phyloP scores from a whole-genome alignment of 2,888 invertebrate genomes.

The Polymixis flavicincta region DNA sequence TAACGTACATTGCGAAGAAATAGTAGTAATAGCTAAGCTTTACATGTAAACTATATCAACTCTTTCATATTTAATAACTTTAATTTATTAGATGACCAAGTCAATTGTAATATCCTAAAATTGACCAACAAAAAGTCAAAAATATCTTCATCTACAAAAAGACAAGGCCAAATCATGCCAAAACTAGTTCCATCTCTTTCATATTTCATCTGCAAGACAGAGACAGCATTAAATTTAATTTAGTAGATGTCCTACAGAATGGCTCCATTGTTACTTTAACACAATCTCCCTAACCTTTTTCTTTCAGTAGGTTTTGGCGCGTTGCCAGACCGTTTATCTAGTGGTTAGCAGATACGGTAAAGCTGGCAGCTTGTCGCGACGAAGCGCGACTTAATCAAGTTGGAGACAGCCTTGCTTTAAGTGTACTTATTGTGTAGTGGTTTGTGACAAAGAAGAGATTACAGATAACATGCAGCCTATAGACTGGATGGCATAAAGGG shows the following conservation, averaged over 20 bases:
- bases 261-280: constrained; percentile 2
- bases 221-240: neutral
- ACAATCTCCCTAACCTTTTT: constrained; percentile 16
- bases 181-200: neutral
- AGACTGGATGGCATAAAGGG: neutral
- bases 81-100: neutral
- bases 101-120: neutral
- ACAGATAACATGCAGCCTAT: neutral
- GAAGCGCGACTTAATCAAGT: constrained; percentile 20
- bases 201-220: neutral
- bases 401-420: constrained; percentile 16
- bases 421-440: constrained; percentile 11
- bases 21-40: neutral
- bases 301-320: constrained; percentile 5
- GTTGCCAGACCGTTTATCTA: constrained; percentile 42
- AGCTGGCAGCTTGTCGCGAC: constrained; percentile 27
- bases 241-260: neutral
- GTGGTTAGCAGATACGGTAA: constrained; percentile 32
- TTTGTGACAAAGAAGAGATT: constrained; percentile 18
- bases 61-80: neutral
- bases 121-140: neutral
- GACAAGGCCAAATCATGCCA: neutral
- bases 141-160: too few species aligned
- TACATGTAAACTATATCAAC: neutral
- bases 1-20: neutral